Base-by-base conservation (phyloP, 2,797 vertebrate species). In the Rallus crepitans region DNA sequence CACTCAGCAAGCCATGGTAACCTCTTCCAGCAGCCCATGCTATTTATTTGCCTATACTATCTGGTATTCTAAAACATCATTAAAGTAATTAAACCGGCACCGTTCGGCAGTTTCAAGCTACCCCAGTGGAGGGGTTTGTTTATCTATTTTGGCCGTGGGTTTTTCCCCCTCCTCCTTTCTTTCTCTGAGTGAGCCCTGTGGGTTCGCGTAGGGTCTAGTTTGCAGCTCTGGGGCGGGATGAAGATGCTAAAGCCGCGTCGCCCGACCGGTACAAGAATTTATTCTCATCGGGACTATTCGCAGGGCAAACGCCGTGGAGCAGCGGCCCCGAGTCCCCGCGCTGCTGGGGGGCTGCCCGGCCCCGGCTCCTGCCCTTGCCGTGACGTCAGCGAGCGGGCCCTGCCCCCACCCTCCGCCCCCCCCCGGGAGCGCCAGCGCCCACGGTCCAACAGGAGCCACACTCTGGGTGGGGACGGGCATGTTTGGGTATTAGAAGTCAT, bases 311-410 rank as follows among this genome's bases (percentile, higher is more conserved):
- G 28, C 66, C 33, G 35, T 2, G 82, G 48, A 85, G 76, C 85
- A 56, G 68, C 12, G 42, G 47, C 20, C 42, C 24, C 25, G 4
- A 39, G 61, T 52, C 52, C 30, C 56, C 5, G 19, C 15, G 6
- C 71, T 59, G 79, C 52, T 12, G 97, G 98, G 98, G 97, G 96
- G 94, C 97, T 75, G 97, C 96, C 95, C 96, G 95, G 97, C 56
- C 52, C 78, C 40, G 33, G n/a, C 47, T 24, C 96, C 64, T 28
- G 94, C 94, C 97, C 57, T 88, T 86, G 95, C 71, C 60, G 30
- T 97, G 96, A 98, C 85, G 91, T 98, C 95, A 98, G 93, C 83
- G 94, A 55, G 84, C 3, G 35, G 13, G 68, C 4, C 37, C 56
- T 33, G 52, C 42, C 30, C 35, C 10, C 21, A 25, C 37, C 52